phyloP scores from a whole-genome alignment of 2,113 vertebrate genomes.

The Hyperopisus bebe region DNA sequence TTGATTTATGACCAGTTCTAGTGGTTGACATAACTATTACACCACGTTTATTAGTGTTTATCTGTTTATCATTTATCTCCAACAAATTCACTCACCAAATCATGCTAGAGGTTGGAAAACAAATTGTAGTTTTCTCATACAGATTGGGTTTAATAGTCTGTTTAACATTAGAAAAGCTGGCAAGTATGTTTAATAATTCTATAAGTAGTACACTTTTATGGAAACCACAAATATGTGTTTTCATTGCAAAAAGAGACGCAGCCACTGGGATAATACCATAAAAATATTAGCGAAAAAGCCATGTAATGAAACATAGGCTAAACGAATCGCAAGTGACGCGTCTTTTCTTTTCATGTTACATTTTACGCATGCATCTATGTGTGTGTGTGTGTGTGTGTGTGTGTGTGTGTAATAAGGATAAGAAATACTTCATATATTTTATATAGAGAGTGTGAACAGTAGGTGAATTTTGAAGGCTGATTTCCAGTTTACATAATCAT shows the following conservation, averaged over 20 bases:
- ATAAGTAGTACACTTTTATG: not conserved
- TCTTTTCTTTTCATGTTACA: not conserved
- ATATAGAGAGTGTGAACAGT: too few relatives aligned
- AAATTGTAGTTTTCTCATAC: not conserved
- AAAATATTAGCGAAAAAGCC: not conserved
- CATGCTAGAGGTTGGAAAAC: conserved; percentile 1
- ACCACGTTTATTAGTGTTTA: conserved; percentile 30
- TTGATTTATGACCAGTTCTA: conserved; percentile 37
- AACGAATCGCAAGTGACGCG: not conserved
- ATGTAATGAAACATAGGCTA: not conserved
- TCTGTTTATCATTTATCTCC: conserved; percentile 29
- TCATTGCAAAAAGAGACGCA: not conserved
- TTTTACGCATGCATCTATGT: not conserved
- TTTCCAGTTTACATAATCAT: not conserved
- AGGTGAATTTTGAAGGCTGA: not conserved
- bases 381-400: not conserved
- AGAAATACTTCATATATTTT: too few relatives aligned
- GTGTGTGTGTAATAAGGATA: not conserved
- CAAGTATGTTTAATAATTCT: not conserved
- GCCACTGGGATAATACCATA: not conserved
- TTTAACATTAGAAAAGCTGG: not conserved
- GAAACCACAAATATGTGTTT: not conserved
- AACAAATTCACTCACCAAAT: conserved; percentile 18
- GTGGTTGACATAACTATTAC: conserved; percentile 36
- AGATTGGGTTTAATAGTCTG: not conserved